These are phyloP conservation scores for Gobiocypris rarus DNA, from an alignment of 2,113 vertebrate genomes.

Conservation along the genomic window DNA sequence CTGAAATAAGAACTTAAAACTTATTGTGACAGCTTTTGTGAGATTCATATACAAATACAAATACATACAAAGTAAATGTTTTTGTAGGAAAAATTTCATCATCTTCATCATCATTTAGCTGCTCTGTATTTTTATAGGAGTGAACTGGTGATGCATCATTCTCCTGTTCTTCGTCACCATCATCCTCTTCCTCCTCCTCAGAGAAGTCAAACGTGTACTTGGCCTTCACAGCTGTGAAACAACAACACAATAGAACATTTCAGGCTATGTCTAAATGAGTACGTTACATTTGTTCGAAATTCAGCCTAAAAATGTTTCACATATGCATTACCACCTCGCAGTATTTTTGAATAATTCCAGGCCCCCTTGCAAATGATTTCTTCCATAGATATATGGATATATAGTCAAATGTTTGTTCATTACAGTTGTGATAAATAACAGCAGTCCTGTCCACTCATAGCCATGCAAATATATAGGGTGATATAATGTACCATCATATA, in stretches of 20 bases:
- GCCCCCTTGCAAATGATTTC: neutral
- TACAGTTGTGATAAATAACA: neutral
- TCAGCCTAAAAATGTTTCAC: neutral
- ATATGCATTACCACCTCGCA: neutral
- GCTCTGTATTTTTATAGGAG: conserved; percentile 82
- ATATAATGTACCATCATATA: neutral
- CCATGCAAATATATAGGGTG: neutral
- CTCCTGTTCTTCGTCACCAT: conserved; percentile 80
- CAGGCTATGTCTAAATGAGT: neutral
- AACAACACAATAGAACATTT: neutral
- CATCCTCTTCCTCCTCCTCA: conserved; percentile 90
- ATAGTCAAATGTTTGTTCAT: neutral
- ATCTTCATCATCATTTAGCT: conserved; percentile 74
- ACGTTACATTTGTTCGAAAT: neutral
- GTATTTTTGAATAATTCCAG: neutral
- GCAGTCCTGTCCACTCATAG: neutral
- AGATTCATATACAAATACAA: neutral
- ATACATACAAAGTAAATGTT: conserved; percentile 53
- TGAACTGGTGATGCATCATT: conserved; percentile 82
- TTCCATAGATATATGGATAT: neutral
- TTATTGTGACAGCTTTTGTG: neutral
- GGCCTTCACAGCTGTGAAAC: conserved; percentile 86
- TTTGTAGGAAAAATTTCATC: conserved; percentile 83
- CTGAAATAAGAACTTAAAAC: too few relatives aligned
- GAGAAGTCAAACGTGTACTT: conserved; percentile 99